These are phyloP conservation scores for Cataglyphis altisquamis DNA, from an alignment of 2,888 invertebrate species.

Conservation along the genomic window DNA sequence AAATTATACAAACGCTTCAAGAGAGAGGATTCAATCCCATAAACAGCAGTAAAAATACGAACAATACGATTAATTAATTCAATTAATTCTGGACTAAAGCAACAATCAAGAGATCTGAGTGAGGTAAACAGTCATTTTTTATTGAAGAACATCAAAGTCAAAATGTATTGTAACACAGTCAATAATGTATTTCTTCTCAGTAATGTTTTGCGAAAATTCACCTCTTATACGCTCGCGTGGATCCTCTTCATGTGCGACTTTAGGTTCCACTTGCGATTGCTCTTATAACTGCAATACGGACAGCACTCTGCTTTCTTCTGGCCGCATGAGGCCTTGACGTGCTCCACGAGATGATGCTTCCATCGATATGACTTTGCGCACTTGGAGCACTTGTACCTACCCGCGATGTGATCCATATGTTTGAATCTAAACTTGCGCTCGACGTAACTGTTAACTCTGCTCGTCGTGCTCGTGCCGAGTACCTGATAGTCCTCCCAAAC, in stretches of 20 bases:
- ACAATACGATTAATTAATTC: background rate
- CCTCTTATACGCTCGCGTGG: constrained; percentile 61
- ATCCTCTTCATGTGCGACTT: constrained; percentile 90
- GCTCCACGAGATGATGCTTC: constrained; percentile 80
- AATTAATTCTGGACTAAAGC: background rate
- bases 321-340: constrained; percentile 81
- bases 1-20: background rate
- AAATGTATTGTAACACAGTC: background rate
- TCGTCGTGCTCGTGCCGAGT: constrained; percentile 30
- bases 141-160: constrained; percentile 43
- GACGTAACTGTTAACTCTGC: constrained; percentile 8
- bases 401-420: constrained; percentile 21
- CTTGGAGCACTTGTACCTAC: constrained; percentile 75
- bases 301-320: constrained; percentile 79
- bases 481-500: constrained; percentile 75
- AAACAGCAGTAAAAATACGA: background rate
- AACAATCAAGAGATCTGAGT: constrained; percentile 2
- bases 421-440: constrained; percentile 48
- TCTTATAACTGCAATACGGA: constrained; percentile 88
- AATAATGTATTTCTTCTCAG: background rate
- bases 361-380: constrained; percentile 77
- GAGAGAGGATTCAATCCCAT: background rate
- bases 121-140: constrained; percentile 14
- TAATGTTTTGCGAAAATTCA: background rate
- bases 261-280: constrained; percentile 91